Evolutionary conservation across 2,888 invertebrate species (phyloP).

Genomic region (Noctua janthina): DNA sequence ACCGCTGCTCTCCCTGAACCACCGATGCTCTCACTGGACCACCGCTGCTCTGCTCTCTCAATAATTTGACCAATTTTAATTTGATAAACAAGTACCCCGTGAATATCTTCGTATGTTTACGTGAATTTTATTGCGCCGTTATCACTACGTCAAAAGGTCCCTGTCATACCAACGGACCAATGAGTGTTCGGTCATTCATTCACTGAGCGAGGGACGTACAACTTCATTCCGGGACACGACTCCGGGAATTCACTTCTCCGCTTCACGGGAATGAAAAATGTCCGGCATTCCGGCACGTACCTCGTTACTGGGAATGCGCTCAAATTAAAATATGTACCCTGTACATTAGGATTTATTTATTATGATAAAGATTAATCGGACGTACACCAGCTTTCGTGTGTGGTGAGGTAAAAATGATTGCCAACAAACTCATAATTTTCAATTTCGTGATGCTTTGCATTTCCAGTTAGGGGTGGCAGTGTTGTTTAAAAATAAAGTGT

Average conservation of each 20-base stretch:
- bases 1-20: no score
- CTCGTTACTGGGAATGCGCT: constrained; percentile 17
- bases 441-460: constrained; percentile 24
- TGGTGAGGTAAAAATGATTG: neutral
- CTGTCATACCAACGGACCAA: constrained; percentile 17
- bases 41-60: neutral
- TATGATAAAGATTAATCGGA: neutral
- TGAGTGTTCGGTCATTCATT: constrained; percentile 39
- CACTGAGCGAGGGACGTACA: constrained; percentile 20
- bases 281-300: constrained; percentile 39
- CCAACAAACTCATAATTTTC: constrained; percentile 12
- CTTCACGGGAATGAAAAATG: constrained; percentile 55
- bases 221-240: constrained; percentile 45
- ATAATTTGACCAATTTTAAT: neutral
- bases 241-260: constrained; percentile 52
- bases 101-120: constrained; percentile 4
- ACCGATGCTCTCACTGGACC: no score
- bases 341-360: constrained; percentile 22
- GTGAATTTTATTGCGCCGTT: constrained; percentile 15
- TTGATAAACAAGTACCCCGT: neutral
- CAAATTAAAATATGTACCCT: constrained; percentile 36
- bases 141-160: neutral
- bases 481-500: constrained; percentile 8
- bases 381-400: neutral
- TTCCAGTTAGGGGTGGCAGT: constrained; percentile 4